A percentile compares a stretch with the other conserved stretches of the same genome.
Conservation (phyloP, 1,140 invertebrate species). For the Drosophila obscura region DNA sequence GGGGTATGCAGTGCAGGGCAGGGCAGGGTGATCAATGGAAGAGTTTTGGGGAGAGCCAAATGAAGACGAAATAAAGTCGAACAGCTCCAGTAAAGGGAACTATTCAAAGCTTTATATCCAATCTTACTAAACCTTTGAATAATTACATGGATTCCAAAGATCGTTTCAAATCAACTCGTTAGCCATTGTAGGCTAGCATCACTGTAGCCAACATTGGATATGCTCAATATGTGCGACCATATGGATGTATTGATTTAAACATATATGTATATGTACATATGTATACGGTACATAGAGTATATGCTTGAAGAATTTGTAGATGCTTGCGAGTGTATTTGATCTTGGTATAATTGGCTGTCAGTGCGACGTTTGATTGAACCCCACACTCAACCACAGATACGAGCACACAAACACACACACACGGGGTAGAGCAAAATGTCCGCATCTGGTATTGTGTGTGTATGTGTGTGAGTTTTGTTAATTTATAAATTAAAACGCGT, state of each 20-base stretch:
- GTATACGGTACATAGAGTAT: slow-evolving; percentile 1
- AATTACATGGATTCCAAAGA: no score
- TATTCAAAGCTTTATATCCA: no score
- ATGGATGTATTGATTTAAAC: not conserved
- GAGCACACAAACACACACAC: slow-evolving; percentile 16
- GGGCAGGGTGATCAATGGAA: not conserved
- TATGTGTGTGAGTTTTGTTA: slow-evolving; percentile 38
- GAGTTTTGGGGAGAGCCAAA: slow-evolving; percentile 28
- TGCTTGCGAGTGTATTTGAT: slow-evolving; percentile 54
- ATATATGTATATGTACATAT: slow-evolving; percentile 14
- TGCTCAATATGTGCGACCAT: no score
- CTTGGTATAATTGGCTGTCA: slow-evolving; percentile 78
- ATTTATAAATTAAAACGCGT: slow-evolving; percentile 69
- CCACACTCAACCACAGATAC: slow-evolving; percentile 10
- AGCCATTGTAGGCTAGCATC: not conserved
- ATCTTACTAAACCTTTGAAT: no score
- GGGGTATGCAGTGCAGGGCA: not conserved
- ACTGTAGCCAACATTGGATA: not conserved
- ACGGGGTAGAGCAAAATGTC: slow-evolving; percentile 49
- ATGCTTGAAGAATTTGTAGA: slow-evolving; percentile 37
- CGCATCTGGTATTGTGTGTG: slow-evolving; percentile 49
- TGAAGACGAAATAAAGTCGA: slow-evolving; percentile 11
- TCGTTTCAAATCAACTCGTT: no score
- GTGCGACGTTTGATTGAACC: slow-evolving; percentile 55
- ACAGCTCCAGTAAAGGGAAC: no score